Base-by-base conservation (phyloP, 2,888 invertebrate genomes). In the Nephrotoma guestfalica region DNA sequence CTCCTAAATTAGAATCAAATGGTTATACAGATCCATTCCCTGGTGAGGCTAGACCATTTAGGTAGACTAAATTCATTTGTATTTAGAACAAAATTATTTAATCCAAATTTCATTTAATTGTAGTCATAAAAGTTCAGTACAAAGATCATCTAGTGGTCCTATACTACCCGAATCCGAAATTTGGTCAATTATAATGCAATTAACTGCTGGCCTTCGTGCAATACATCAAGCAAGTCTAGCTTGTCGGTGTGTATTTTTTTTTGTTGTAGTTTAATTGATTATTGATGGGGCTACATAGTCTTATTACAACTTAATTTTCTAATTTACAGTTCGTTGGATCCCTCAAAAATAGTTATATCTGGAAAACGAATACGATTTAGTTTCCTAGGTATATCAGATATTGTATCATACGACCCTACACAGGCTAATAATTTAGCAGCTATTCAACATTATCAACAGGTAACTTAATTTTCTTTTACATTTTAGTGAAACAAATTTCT, bases 171-270 rank as follows among this genome's bases (percentile, higher is more conserved):
- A 99, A 91, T 95, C 96, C 57, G 94, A 97, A 86, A 94, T 99
- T 88, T 99, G 99, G 99, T 96, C 96, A 89, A 96, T 98, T 89
- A 95, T 99, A 86, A 97, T 99, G 89, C 98, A 99, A 92, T 93
- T 99, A 88, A 98, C 98, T 43, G 97, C 98, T 3, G 99, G 97
- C 0, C 92, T 99, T 88, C 94, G 99, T 87, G 95, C 96, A 87
- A 96, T 99, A 88, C 99, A 99, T 92, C 94, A 93, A 51, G 93
- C 94, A 45, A 94, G 93, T 51, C 91, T 94, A 0, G 94, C 94
- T 45, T 94, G 93, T 93, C 93, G 93, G 94, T 94, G 89, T 87
- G n/a, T 86, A 84, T n/a, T 41, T 47, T 11, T 45, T 84, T 85
- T 7, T 7, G 47, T 85, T 85, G 18, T 85, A 11, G 43, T 85